Evolutionary conservation across 2,797 vertebrate species (phyloP).

Genomic region (Pangasius krempfi): DNA sequence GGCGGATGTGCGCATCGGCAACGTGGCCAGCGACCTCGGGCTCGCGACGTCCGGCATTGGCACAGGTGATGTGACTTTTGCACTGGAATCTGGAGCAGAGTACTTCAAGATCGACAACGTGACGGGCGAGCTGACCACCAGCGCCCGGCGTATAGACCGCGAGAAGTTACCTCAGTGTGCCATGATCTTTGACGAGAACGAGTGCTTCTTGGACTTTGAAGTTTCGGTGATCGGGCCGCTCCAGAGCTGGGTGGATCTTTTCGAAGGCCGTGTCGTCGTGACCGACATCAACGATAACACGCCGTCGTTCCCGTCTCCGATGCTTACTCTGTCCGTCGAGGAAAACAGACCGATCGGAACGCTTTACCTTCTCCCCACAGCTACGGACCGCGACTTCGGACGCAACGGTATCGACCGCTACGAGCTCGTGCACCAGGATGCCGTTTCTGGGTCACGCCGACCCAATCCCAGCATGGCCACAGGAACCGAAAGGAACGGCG

Average conservation of each 20-base stretch:
- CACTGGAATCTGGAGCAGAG: conserved; percentile 93
- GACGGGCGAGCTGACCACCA: conserved; percentile 94
- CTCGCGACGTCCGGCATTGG: conserved; percentile 89
- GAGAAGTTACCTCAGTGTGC: conserved; percentile 96
- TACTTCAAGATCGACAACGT: conserved; percentile 97
- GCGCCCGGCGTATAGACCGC: conserved; percentile 89
- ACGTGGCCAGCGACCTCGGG: conserved; percentile 90
- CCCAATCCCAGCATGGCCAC: conserved; percentile 65
- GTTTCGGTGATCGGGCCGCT: conserved; percentile 95
- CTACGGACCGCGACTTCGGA: conserved; percentile 95
- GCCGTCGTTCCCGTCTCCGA: conserved; percentile 93
- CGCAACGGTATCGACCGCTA: conserved; percentile 94
- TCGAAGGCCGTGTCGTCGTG: conserved; percentile 92
- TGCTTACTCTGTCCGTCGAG: conserved; percentile 95
- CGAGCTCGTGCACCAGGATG: conserved; percentile 85
- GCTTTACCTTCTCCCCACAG: conserved; percentile 93
- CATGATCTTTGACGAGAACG: conserved; percentile 98
- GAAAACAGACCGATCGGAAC: conserved; percentile 96
- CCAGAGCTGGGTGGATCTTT: conserved; percentile 97
- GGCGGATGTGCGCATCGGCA: conserved; percentile 91
- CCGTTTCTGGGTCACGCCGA: conserved; percentile 53
- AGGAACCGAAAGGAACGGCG: conserved; percentile 51
- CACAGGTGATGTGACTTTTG: conserved; percentile 93
- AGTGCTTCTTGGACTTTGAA: conserved; percentile 96
- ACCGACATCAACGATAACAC: conserved; percentile 98